A percentile compares a stretch with the other conserved stretches of the same genome.
phyloP scores from a whole-genome alignment of 64 coral and sea anemone genomes.

The Platygyra sinensis region DNA sequence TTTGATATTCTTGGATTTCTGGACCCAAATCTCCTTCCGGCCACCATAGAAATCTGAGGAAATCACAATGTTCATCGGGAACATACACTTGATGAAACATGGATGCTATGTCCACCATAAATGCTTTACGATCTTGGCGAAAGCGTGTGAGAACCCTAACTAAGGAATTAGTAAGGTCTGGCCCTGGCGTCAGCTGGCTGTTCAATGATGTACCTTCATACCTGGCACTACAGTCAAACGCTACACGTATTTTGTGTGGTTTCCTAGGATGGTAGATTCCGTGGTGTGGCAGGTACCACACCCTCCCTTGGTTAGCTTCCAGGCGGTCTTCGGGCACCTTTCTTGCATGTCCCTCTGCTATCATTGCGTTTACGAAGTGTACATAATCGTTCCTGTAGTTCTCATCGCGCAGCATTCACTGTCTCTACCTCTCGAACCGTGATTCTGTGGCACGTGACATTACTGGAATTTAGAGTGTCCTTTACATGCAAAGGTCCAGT shows the following conservation, averaged over 20 bases:
- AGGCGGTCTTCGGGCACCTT: not conserved
- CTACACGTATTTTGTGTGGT: too few species aligned
- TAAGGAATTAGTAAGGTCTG: conserved; percentile 56
- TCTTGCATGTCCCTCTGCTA: not conserved
- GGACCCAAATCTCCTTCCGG: conserved; percentile 57
- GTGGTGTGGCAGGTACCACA: conserved; percentile 74
- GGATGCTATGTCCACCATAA: conserved; percentile 46
- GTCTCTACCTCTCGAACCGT: too few species aligned
- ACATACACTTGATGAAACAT: conserved; percentile 62
- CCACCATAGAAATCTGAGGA: conserved; percentile 65
- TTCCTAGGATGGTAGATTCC: conserved; percentile 53
- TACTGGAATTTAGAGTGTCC: too few species aligned
- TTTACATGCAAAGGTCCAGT: too few species aligned
- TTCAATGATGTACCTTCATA: conserved; percentile 52
- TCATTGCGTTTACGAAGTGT: not conserved
- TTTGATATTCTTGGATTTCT: conserved; percentile 66
- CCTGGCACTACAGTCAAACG: conserved; percentile 63
- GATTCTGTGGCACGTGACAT: too few species aligned
- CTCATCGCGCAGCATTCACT: too few species aligned
- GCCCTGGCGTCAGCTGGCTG: conserved; percentile 51
- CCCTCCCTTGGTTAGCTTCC: not conserved
- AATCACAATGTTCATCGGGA: conserved; percentile 44
- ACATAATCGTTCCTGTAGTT: not conserved
- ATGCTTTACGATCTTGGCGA: conserved; percentile 48
- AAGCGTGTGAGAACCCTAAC: conserved; percentile 53